Conservation (phyloP, 2,113 vertebrate genomes). For the Corydoras maculifer region DNA sequence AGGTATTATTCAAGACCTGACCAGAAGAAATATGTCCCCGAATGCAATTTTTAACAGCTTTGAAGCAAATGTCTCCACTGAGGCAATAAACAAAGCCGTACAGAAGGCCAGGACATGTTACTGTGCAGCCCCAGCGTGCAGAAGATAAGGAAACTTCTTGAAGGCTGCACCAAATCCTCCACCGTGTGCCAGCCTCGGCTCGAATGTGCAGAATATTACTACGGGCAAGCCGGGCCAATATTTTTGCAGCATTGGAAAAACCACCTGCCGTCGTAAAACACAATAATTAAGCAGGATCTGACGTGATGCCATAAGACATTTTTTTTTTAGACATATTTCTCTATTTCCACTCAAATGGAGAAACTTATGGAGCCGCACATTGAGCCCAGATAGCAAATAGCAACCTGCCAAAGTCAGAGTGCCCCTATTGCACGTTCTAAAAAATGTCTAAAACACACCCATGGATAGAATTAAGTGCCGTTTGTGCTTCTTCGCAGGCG, state of each 20-base stretch:
- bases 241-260: neutral
- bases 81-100: conserved; percentile 23
- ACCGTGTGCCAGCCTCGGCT: neutral
- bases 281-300: conserved; percentile 23
- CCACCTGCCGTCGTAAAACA: neutral
- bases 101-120: conserved; percentile 25
- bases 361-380: no score
- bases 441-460: no score
- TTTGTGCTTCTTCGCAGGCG: no score
- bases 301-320: conserved; percentile 45
- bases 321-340: conserved; percentile 26
- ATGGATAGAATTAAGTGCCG: no score
- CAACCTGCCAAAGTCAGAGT: no score
- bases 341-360: no score
- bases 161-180: conserved; percentile 17
- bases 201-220: conserved; percentile 11
- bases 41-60: conserved; percentile 7
- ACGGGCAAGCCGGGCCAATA: neutral
- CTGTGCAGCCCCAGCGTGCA: neutral
- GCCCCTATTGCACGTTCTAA: no score
- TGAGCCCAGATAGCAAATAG: no score
- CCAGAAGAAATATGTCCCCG: conserved; percentile 1
- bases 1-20: no score
- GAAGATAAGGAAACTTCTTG: conserved; percentile 28
- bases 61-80: neutral